These are phyloP conservation scores for Uropetala carovei DNA, from an alignment of 2,888 invertebrate species.

Conservation along the genomic window DNA sequence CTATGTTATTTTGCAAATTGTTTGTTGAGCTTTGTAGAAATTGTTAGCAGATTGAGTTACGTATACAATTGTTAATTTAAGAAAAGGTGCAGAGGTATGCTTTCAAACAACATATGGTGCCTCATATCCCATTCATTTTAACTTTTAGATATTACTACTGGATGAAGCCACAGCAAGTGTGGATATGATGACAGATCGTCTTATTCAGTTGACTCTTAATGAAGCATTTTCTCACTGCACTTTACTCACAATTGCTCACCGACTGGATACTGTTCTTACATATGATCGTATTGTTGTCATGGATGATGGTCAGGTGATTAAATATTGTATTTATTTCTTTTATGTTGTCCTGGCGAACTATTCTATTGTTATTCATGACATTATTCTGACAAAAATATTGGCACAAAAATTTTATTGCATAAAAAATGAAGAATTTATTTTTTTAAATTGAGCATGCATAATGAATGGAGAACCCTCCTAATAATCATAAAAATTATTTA, in stretches of 20 bases:
- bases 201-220: slow-evolving; percentile 76
- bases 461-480: too few relatives aligned
- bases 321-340: neutral
- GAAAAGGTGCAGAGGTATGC: too few relatives aligned
- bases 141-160: slow-evolving; percentile 74
- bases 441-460: too few relatives aligned
- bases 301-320: slow-evolving; percentile 71
- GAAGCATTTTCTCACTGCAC: slow-evolving; percentile 75
- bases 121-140: neutral
- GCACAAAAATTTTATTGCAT: too few relatives aligned
- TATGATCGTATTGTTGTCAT: slow-evolving; percentile 72
- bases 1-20: neutral
- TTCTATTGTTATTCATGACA: too few relatives aligned
- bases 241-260: slow-evolving; percentile 77
- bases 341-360: neutral
- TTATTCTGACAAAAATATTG: too few relatives aligned
- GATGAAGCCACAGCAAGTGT: slow-evolving; percentile 79
- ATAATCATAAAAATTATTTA: too few relatives aligned
- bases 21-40: neutral
- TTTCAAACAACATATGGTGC: too few relatives aligned
- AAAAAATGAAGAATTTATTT: too few relatives aligned
- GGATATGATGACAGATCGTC: slow-evolving; percentile 76
- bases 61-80: neutral
- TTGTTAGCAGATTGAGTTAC: neutral
- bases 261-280: slow-evolving; percentile 77